A percentile compares a stretch with the other conserved stretches of the same genome.
Evolutionary conservation across 2,113 vertebrate species (phyloP).

Genomic region (Pitta sordida): DNA sequence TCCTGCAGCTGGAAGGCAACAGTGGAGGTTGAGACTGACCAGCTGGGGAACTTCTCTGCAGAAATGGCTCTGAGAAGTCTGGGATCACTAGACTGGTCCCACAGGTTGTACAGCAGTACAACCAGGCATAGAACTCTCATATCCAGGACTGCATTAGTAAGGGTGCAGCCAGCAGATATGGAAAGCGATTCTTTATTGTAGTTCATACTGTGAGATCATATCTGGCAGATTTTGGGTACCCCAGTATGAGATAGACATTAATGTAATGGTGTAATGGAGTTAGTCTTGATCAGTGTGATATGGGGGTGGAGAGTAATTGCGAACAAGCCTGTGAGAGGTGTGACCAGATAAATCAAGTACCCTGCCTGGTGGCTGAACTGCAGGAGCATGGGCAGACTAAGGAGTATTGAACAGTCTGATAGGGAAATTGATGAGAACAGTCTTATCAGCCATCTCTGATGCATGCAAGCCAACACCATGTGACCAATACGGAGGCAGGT

Average conservation of each 20-base stretch:
- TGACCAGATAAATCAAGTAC: background rate
- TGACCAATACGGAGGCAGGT: background rate
- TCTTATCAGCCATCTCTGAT: background rate
- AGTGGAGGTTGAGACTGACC: background rate
- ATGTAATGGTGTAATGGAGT: background rate
- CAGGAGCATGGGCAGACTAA: background rate
- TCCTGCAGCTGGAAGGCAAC: background rate
- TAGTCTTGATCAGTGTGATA: background rate
- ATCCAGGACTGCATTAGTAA: background rate
- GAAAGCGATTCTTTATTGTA: background rate
- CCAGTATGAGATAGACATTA: background rate
- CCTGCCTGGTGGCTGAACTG: background rate
- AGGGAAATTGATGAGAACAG: background rate
- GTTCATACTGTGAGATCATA: background rate
- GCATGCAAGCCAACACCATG: background rate
- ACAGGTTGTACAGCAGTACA: background rate
- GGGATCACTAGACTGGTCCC: background rate
- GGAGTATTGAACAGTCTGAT: background rate
- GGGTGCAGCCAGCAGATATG: background rate
- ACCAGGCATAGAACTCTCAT: background rate
- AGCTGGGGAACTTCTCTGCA: background rate
- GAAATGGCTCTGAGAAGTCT: background rate
- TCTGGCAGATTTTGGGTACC: background rate
- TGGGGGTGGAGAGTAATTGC: background rate
- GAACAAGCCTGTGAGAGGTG: background rate